Evolutionary conservation across 2,113 vertebrate genomes (phyloP).

Genomic region (Pyrgilauda ruficollis): DNA sequence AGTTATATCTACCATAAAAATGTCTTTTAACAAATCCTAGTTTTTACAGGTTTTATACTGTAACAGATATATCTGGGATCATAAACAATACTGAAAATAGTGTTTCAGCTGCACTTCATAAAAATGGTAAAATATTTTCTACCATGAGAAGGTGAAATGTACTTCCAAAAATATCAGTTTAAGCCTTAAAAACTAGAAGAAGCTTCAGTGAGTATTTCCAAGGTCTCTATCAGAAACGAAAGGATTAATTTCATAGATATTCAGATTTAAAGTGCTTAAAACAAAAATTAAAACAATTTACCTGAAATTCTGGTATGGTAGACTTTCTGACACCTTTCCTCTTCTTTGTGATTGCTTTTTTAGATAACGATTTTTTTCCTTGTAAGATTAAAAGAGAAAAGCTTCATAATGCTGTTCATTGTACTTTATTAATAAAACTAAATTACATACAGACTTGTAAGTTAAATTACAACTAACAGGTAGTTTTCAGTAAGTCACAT

Average conservation of each 20-base stretch:
- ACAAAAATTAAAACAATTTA: slow-evolving; percentile 71
- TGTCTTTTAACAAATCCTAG: not conserved
- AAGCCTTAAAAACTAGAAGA: not conserved
- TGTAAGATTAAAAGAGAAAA: slow-evolving; percentile 78
- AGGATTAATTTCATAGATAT: slow-evolving; percentile 28
- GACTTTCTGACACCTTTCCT: slow-evolving; percentile 75
- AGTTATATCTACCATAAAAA: not conserved
- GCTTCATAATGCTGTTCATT: slow-evolving; percentile 67
- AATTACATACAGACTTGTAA: slow-evolving; percentile 64
- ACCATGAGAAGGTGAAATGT: not conserved
- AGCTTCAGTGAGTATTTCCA: not conserved
- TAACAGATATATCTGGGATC: not conserved
- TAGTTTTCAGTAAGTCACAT: slow-evolving; percentile 26
- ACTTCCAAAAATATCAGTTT: not conserved
- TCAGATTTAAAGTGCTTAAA: slow-evolving; percentile 23
- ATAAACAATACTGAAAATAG: not conserved
- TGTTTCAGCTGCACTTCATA: not conserved
- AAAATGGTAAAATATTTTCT: not conserved
- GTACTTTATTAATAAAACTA: slow-evolving; percentile 65
- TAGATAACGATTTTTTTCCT: slow-evolving; percentile 85
- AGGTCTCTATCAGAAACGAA: not conserved
- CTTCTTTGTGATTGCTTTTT: slow-evolving; percentile 82
- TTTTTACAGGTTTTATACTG: not conserved
- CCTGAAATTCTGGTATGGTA: slow-evolving; percentile 87
- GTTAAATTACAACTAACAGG: slow-evolving; percentile 66